phyloP scores from a whole-genome alignment of 1,140 invertebrate species.

The Anthonomus grandis region DNA sequence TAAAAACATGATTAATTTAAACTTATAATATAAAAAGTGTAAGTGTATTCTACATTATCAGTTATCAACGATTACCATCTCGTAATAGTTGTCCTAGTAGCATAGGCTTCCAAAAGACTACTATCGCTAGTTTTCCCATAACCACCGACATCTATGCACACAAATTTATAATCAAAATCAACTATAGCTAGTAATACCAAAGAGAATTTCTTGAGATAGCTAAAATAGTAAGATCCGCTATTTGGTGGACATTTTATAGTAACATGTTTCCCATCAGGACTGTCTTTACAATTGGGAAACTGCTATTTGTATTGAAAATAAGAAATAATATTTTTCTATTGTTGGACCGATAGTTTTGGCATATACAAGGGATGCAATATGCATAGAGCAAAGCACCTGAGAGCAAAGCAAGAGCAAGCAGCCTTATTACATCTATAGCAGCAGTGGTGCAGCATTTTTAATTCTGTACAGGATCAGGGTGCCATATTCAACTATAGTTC shows the following conservation, averaged over 20 bases:
- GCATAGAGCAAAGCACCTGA: too few species aligned
- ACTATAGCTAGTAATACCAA: slow-evolving; percentile 48
- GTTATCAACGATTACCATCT: too few species aligned
- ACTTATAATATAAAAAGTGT: neutral
- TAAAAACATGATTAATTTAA: neutral
- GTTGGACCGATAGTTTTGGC: slow-evolving; percentile 23
- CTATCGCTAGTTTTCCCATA: slow-evolving; percentile 46
- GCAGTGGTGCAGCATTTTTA: too few species aligned
- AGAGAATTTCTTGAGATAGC: slow-evolving; percentile 48
- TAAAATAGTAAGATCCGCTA: slow-evolving; percentile 45
- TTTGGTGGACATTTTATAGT: slow-evolving; percentile 43
- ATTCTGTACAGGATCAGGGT: too few species aligned
- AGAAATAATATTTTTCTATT: slow-evolving; percentile 32
- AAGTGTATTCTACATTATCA: too few species aligned
- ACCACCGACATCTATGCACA: slow-evolving; percentile 46
- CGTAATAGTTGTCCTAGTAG: too few species aligned
- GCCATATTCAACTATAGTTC: too few species aligned
- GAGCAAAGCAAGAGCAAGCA: too few species aligned
- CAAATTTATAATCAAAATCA: slow-evolving; percentile 48
- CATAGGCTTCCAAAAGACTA: slow-evolving; percentile 41
- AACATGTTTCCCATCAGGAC: slow-evolving; percentile 51
- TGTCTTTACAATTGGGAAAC: slow-evolving; percentile 46
- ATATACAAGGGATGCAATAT: slow-evolving; percentile 29
- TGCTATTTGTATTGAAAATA: slow-evolving; percentile 39
- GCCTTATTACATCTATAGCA: too few species aligned